Conservation (phyloP, 2,113 vertebrate species). For the Epinephelus moara region DNA sequence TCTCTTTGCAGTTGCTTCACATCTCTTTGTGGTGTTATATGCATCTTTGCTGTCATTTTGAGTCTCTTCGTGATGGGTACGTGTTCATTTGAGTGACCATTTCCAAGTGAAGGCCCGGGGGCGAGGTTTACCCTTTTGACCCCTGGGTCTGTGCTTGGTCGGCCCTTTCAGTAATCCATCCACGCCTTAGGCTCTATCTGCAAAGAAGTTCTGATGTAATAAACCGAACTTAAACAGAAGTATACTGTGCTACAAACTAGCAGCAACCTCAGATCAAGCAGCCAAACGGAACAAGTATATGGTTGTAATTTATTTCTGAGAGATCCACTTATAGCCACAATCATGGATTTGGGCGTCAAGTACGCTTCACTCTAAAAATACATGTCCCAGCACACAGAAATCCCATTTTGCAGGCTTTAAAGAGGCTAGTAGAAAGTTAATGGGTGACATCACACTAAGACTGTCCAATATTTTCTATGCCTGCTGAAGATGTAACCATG, state of each 20-base stretch:
- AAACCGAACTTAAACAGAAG: background rate
- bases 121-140: too few species aligned
- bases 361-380: constrained; percentile 36
- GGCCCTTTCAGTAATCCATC: too few species aligned
- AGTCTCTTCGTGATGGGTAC: too few species aligned
- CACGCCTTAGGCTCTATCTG: too few species aligned
- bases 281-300: constrained; percentile 23
- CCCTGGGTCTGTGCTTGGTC: too few species aligned
- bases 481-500: constrained; percentile 42
- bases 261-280: constrained; percentile 5
- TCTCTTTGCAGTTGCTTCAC: too few species aligned
- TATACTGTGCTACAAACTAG: background rate
- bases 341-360: constrained; percentile 30
- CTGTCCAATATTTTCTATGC: constrained; percentile 23
- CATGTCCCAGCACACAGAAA: constrained; percentile 34
- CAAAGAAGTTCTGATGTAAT: background rate
- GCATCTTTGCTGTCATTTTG: too few species aligned
- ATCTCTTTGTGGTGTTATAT: too few species aligned
- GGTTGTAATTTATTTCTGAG: background rate
- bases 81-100: too few species aligned
- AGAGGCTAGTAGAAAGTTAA: constrained; percentile 33
- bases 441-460: constrained; percentile 55
- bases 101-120: too few species aligned
- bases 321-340: constrained; percentile 12
- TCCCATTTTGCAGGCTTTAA: constrained; percentile 36